Percentiles rank a stretch among this genome's conserved stretches.
phyloP scores from a whole-genome alignment of 2,797 vertebrate species.

The Clangula hyemalis region DNA sequence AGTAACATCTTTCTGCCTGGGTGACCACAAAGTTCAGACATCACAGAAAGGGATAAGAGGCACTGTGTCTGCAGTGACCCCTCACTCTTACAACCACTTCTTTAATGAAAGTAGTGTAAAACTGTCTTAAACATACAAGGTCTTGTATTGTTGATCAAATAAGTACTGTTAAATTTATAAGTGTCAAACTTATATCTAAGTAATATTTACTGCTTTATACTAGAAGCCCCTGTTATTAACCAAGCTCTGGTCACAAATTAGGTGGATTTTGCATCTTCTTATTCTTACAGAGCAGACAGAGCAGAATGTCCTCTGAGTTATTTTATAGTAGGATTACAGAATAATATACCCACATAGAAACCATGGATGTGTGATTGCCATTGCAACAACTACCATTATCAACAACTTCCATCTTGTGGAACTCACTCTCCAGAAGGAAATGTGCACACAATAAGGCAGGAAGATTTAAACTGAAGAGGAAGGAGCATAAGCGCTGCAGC shows the following conservation, averaged over 20 bases:
- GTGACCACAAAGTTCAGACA: neutral
- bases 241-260: neutral
- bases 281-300: neutral
- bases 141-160: neutral
- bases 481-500: neutral
- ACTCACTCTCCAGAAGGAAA: neutral
- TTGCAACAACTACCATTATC: neutral
- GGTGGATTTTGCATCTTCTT: neutral
- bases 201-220: neutral
- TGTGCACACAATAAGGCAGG: neutral
- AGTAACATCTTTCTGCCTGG: neutral
- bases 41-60: neutral
- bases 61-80: neutral
- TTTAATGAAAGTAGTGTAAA: neutral
- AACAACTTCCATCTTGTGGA: neutral
- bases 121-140: neutral
- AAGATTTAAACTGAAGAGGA: neutral
- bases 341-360: neutral
- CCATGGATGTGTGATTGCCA: neutral
- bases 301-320: neutral
- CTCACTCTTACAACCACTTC: neutral
- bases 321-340: neutral
- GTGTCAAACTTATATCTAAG: neutral
- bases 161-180: neutral
- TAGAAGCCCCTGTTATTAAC: neutral